Conservation (phyloP, 2,113 vertebrate genomes). For the Chamaea fasciata region DNA sequence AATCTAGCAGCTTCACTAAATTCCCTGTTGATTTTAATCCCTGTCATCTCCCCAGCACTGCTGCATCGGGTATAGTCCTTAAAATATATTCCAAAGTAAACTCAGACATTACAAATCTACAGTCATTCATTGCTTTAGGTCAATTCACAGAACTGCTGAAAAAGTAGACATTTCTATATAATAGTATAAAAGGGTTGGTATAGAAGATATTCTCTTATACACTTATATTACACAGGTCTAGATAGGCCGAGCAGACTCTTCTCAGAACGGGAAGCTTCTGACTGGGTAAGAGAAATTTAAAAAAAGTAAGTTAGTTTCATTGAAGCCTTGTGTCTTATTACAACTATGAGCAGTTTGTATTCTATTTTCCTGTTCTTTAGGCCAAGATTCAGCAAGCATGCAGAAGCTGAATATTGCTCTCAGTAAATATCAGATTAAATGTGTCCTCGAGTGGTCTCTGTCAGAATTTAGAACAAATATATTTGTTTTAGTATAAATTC, state of each 20-base stretch:
- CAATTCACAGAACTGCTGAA: conserved; percentile 77
- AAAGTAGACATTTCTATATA: conserved; percentile 79
- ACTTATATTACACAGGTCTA: conserved; percentile 73
- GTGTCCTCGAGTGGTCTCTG: neutral
- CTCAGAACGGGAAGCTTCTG: conserved; percentile 41
- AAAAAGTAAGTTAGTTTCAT: conserved; percentile 21
- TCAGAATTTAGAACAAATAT: neutral
- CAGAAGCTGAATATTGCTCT: neutral
- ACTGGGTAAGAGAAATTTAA: conserved; percentile 1
- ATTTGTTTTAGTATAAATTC: neutral
- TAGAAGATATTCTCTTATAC: conserved; percentile 78
- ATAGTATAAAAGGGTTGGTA: conserved; percentile 73
- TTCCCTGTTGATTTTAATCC: conserved; percentile 11
- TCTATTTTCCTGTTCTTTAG: neutral
- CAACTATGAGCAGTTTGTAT: neutral
- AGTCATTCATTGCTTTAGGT: conserved; percentile 54
- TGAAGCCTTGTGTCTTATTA: neutral
- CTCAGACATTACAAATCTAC: conserved; percentile 52
- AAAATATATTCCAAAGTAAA: conserved; percentile 39
- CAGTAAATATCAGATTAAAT: neutral
- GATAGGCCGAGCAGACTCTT: conserved; percentile 56
- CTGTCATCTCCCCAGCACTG: conserved; percentile 12
- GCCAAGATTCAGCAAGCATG: neutral
- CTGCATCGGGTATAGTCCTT: conserved; percentile 19
- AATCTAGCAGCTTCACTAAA: neutral